Conservation (phyloP, 1,140 invertebrate genomes). For the Schmidtea mediterranea region DNA sequence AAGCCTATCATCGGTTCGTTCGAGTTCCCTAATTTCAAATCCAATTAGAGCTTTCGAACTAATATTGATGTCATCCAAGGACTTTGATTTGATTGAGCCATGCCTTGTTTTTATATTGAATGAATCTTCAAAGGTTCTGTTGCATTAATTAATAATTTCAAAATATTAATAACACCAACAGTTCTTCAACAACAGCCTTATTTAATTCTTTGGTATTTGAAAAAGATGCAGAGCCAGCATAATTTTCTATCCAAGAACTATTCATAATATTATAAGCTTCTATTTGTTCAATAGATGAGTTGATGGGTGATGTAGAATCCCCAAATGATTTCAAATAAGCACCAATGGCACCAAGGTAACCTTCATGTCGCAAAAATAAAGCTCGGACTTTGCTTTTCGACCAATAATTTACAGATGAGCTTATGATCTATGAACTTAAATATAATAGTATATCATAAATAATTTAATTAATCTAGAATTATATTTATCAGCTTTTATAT, state of each 20-base stretch:
- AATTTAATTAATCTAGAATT: too few relatives aligned
- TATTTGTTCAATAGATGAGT: too few relatives aligned
- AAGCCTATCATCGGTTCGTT: slow-evolving; percentile 34
- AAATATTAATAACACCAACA: background rate
- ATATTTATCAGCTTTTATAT: too few relatives aligned
- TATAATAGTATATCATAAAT: background rate
- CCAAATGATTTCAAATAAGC: slow-evolving; percentile 30
- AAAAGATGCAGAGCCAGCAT: slow-evolving; percentile 29
- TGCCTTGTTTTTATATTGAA: background rate
- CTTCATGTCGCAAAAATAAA: slow-evolving; percentile 45
- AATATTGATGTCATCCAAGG: background rate
- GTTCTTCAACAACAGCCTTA: too few relatives aligned
- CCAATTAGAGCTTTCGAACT: slow-evolving; percentile 13
- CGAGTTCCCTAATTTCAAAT: slow-evolving; percentile 39
- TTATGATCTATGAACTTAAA: slow-evolving; percentile 33
- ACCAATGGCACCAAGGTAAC: slow-evolving; percentile 46
- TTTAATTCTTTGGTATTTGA: too few relatives aligned
- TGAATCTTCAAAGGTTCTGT: background rate
- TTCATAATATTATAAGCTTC: background rate
- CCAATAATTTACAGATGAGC: slow-evolving; percentile 47
- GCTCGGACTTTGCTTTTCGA: slow-evolving; percentile 40
- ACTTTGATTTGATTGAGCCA: background rate
- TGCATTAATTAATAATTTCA: background rate
- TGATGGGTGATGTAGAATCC: background rate
- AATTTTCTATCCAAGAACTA: slow-evolving; percentile 44